Evolutionary conservation across 2,797 vertebrate genomes (phyloP).

Genomic region (Xiphorhynchus erythropygius): DNA sequence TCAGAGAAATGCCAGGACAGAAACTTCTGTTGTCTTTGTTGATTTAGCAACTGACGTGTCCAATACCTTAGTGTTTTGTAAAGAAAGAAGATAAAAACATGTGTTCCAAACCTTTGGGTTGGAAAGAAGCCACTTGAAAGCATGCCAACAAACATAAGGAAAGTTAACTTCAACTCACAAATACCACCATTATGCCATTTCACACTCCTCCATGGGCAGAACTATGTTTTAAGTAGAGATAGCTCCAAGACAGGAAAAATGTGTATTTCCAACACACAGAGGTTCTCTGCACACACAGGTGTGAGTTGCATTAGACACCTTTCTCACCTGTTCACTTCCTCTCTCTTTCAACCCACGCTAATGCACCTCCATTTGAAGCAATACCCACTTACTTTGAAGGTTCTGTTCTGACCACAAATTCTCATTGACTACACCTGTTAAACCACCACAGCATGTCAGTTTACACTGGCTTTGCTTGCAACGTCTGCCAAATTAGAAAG

Average conservation of each 20-base stretch:
- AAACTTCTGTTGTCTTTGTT: slow-evolving; percentile 43
- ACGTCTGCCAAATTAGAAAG: fast-evolving
- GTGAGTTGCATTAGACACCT: fast-evolving
- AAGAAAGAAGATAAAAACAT: not conserved
- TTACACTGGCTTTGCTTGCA: not conserved
- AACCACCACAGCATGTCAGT: not conserved
- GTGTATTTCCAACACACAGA: not conserved
- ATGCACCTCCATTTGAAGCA: fast-evolving
- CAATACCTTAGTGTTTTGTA: slow-evolving; percentile 43
- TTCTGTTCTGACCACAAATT: not conserved
- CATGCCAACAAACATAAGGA: slow-evolving; percentile 52
- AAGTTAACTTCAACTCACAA: slow-evolving; percentile 20
- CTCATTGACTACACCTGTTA: not conserved
- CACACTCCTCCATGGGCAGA: not conserved
- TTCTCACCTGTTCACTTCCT: not conserved
- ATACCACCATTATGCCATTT: slow-evolving; percentile 16
- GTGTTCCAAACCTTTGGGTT: not conserved
- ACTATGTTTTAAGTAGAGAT: not conserved
- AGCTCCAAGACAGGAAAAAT: not conserved
- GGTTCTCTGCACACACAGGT: not conserved
- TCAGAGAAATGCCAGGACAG: slow-evolving; percentile 26
- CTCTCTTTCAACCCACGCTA: not conserved
- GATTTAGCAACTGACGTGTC: slow-evolving; percentile 45
- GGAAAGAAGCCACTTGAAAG: slow-evolving; percentile 32
- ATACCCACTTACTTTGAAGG: fast-evolving